These are phyloP conservation scores for Euphydryas editha DNA, from an alignment of 2,888 invertebrate species.

Conservation along the genomic window DNA sequence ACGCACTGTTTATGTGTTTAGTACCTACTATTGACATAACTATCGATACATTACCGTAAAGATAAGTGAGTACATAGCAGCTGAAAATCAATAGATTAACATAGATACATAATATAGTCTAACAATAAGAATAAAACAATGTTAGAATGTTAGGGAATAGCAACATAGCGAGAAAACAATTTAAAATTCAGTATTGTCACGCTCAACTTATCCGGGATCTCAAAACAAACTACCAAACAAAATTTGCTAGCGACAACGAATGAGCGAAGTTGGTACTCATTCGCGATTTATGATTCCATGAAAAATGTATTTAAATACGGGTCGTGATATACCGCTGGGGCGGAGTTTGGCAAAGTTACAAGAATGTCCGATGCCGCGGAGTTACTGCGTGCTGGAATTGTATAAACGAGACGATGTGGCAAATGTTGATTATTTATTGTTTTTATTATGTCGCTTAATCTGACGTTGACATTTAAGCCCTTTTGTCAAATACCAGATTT, in stretches of 20 bases:
- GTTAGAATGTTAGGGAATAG: constrained; percentile 35
- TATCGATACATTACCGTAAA: neutral
- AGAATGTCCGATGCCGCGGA: constrained; percentile 47
- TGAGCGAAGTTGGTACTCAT: constrained; percentile 55
- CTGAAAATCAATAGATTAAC: constrained; percentile 6
- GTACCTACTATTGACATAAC: constrained; percentile 11
- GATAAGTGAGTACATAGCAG: neutral
- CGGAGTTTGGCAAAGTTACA: constrained; percentile 56
- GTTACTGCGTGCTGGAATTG: constrained; percentile 36
- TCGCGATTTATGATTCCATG: constrained; percentile 57
- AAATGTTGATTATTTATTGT: constrained; percentile 32
- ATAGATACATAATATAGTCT: neutral
- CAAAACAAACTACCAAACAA: constrained; percentile 50
- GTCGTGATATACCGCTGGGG: constrained; percentile 53
- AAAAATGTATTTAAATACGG: constrained; percentile 61
- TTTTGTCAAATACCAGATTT: neutral
- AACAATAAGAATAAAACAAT: constrained; percentile 20
- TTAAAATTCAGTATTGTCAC: constrained; percentile 48
- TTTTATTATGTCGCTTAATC: constrained; percentile 18
- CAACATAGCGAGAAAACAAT: constrained; percentile 40
- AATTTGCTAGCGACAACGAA: constrained; percentile 48
- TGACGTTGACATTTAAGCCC: neutral
- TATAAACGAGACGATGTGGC: constrained; percentile 23
- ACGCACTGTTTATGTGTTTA: constrained; percentile 3
- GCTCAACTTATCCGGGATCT: constrained; percentile 47